Evolutionary conservation across 2,888 invertebrate species (phyloP).

Genomic region (Cataglyphis altisquamis): DNA sequence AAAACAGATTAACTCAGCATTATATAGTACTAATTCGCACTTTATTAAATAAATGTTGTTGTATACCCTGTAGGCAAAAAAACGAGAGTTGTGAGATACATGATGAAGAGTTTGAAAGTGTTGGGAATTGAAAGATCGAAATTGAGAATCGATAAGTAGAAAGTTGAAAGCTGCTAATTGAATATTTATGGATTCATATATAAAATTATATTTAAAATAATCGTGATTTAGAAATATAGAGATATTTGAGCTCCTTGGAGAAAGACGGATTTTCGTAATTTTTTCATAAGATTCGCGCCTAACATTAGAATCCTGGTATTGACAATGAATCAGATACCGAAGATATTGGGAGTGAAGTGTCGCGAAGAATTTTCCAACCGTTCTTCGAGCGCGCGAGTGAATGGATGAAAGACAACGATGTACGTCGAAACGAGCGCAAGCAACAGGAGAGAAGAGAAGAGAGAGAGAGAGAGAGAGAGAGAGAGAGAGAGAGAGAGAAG

Average conservation of each 20-base stretch:
- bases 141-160: not conserved
- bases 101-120: not conserved
- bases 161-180: not conserved
- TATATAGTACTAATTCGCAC: not conserved
- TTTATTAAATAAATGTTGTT: not conserved
- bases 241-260: not conserved
- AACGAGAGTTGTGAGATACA: not conserved
- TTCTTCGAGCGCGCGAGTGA: conserved; percentile 35
- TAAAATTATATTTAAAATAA: not conserved
- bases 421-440: conserved; percentile 53
- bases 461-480: conserved; percentile 65
- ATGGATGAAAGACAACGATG: conserved; percentile 39
- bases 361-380: conserved; percentile 39
- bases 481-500: conserved; percentile 60
- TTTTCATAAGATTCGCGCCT: not conserved
- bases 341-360: conserved; percentile 20
- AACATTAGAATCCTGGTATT: not conserved
- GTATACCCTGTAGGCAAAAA: not conserved
- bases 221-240: not conserved
- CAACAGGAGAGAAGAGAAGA: conserved; percentile 54
- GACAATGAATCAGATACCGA: not conserved
- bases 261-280: not conserved
- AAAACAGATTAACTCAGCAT: not conserved
- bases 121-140: not conserved
- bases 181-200: not conserved